Conservation (phyloP, 2,113 vertebrate genomes). For the Clarias magur region DNA sequence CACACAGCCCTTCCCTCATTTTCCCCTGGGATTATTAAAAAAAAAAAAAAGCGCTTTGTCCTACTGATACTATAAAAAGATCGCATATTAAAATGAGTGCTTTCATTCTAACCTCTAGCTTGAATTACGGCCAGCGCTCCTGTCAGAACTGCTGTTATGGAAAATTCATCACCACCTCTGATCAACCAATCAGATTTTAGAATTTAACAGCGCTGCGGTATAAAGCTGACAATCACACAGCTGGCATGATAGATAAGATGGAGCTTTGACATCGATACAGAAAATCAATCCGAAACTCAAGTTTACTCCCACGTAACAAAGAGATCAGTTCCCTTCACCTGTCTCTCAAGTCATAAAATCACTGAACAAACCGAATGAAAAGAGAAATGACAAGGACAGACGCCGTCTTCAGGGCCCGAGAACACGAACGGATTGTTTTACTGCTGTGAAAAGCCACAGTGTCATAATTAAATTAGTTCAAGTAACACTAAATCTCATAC, state of each 20-base stretch:
- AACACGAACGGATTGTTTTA: slow-evolving; percentile 7
- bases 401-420: not conserved
- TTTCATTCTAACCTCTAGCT: not conserved
- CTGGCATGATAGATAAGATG: slow-evolving; percentile 41
- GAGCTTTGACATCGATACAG: slow-evolving; percentile 48
- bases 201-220: slow-evolving; percentile 5
- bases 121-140: not conserved
- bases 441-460: not conserved
- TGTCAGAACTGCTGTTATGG: not conserved
- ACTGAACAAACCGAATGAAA: slow-evolving; percentile 48
- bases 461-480: not conserved
- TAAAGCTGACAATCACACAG: slow-evolving; percentile 43
- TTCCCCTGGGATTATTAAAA: not conserved
- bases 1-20: not conserved
- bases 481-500: slow-evolving; percentile 2
- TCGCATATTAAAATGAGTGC: not conserved
- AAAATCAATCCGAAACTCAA: slow-evolving; percentile 49
- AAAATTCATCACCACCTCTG: not conserved
- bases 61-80: not conserved
- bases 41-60: not conserved
- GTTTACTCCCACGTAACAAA: slow-evolving; percentile 41
- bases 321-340: slow-evolving; percentile 46
- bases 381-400: slow-evolving; percentile 33
- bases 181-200: slow-evolving; percentile 32
- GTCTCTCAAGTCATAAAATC: slow-evolving; percentile 38